Evolutionary conservation across 2,888 invertebrate genomes (phyloP), one percentile per base, ranked within the genome.

Genomic region (Lymantria dispar): DNA sequence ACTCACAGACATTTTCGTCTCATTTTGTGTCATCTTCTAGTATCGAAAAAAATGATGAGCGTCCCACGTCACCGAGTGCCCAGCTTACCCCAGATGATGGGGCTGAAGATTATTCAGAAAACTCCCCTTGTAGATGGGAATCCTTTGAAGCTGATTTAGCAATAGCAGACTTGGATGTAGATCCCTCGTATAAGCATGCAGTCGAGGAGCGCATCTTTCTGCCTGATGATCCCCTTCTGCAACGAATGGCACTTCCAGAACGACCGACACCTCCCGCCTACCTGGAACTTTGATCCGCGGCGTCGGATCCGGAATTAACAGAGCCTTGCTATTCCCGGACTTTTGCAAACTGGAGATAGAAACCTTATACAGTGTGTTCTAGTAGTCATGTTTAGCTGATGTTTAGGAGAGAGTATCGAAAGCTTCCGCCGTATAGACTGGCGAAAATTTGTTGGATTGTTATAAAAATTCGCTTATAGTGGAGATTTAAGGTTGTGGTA

Each of bases 1-100:
- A 91, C 64, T 93, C 93, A 2, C 94, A 94, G 75, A 92, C 93
- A 8, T 94, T 94, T 66, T 94, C 94, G 39, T 94, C 93, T 40
- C 93, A 93, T 75, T 94, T 94, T 70, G 93, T 94, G 8, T 92
- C 92, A 0, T 80, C 90, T 0, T 89, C 88, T 5, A 91, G 91
- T 64, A 87, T 91, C 54, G 91, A 91, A 58, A 86, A 70, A 58
- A 86, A 90, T 40, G 85, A 87, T 55, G 88, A 84, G 43, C 84
- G 83, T 29, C 83, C 88, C 7, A 80, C 87, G 12, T 91, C 93
- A 45, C 93, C 94, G 0, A 93, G 93, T 64, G 93, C 94, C 47
- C 88, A 92, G 64, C 82, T 94, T 0, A 94, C 94, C 11, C 92
- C 94, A 12, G 22, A 22, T n/a, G 92, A 93, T 37, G 92, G 91